These are phyloP conservation scores for Scaptomyza hsui DNA, from an alignment of 1,140 invertebrate genomes.

Conservation along the genomic window DNA sequence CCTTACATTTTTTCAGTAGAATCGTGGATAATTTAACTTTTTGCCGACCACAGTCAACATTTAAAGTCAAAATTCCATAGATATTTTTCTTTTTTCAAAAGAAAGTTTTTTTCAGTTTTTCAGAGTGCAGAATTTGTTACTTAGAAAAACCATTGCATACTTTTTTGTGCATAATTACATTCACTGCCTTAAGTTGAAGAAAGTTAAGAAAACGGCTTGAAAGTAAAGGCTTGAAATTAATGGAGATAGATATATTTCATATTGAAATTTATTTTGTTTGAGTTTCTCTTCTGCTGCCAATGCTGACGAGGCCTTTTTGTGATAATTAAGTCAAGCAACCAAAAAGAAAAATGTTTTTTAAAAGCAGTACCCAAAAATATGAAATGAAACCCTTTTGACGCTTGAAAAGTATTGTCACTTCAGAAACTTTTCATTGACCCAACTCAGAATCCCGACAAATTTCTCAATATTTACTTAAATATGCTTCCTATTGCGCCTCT, in stretches of 20 bases:
- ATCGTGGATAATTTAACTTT: background rate
- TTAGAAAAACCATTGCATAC: conserved; percentile 43
- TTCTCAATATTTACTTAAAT: conserved; percentile 39
- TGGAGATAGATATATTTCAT: conserved; percentile 39
- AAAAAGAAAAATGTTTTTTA: conserved; percentile 39
- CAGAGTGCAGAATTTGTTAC: no score
- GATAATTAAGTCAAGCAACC: conserved; percentile 62
- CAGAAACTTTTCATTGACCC: conserved; percentile 50
- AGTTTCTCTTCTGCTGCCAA: conserved; percentile 36
- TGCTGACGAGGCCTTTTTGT: conserved; percentile 49
- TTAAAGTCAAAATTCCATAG: conserved; percentile 2
- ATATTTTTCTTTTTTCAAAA: background rate
- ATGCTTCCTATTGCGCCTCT: conserved; percentile 46
- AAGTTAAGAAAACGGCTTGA: conserved; percentile 19
- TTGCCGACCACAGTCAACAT: background rate
- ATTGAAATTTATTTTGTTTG: conserved; percentile 71
- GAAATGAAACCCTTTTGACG: conserved; percentile 11
- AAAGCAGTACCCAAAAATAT: conserved; percentile 10
- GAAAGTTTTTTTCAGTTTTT: no score
- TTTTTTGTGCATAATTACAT: conserved; percentile 68
- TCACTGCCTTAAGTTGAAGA: conserved; percentile 10
- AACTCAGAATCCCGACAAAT: conserved; percentile 42
- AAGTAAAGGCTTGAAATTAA: background rate
- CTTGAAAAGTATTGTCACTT: conserved; percentile 35
- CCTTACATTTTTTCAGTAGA: background rate